Evolutionary conservation across 2,113 vertebrate species (phyloP).

Genomic region (Nanorana parkeri): DNA sequence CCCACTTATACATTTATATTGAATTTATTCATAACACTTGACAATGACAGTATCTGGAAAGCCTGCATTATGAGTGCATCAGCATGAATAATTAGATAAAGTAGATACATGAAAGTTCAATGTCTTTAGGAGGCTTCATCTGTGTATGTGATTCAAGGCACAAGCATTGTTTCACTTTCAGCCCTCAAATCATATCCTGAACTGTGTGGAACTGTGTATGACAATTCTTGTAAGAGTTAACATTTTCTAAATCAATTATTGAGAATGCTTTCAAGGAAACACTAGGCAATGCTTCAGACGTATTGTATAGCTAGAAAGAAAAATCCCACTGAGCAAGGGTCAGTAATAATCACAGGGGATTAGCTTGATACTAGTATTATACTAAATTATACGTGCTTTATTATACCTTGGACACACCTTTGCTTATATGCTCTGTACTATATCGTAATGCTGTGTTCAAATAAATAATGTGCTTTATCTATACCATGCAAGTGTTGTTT

Average conservation of each 20-base stretch:
- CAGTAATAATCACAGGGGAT: slow-evolving; percentile 7
- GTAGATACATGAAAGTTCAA: too few relatives aligned
- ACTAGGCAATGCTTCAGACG: background rate
- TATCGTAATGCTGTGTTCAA: background rate
- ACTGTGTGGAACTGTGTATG: background rate
- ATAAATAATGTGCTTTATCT: background rate
- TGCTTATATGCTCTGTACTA: background rate
- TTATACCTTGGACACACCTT: background rate
- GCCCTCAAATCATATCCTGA: background rate
- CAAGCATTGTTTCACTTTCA: background rate
- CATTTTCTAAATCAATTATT: background rate
- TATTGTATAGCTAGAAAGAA: background rate
- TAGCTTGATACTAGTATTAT: background rate
- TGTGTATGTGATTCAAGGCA: background rate
- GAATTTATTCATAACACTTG: too few relatives aligned
- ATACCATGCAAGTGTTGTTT: too few relatives aligned
- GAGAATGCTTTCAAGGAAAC: slow-evolving; percentile 1
- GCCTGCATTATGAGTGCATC: background rate
- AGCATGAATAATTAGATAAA: background rate
- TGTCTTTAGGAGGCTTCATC: too few relatives aligned
- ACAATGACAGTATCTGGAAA: too few relatives aligned
- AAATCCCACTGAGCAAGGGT: background rate
- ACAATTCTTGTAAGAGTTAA: background rate
- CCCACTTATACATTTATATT: too few relatives aligned
- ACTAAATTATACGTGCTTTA: background rate